Evolutionary conservation across 2,888 invertebrate species (phyloP), one percentile per base, ranked within the genome.

Genomic region (Trachelus troglodyta): DNA sequence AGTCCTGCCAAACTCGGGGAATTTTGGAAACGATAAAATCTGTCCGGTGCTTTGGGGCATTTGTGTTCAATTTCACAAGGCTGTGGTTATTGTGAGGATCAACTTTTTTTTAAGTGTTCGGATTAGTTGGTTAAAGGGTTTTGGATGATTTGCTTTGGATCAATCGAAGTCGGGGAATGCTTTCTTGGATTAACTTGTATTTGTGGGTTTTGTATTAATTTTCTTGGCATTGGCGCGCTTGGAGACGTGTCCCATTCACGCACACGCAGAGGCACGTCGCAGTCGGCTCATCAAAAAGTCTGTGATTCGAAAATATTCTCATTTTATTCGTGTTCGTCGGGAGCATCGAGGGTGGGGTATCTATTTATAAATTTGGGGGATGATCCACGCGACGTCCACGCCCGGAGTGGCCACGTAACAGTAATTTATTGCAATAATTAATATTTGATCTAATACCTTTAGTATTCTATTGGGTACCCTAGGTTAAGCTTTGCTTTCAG

Each of bases 311-410:
- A 89, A 90, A 88, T 87, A 89, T 91, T 90, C 88, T 86, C 86
- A 88, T 89, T 88, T 89, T 89, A 77, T 77, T 85, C 83, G 85
- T 84, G 83, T 85, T 85, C 83, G 82, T 82, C 76, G 79, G 77
- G 82, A 71, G 79, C 81, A 82, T 81, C 84, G 84, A 81, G 85
- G 88, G 89, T 88, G 88, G 89, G 90, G 89, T 86, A 85, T 84
- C 83, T 90, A 90, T 90, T 90, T 90, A 88, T 90, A 88, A 86
- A 84, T 85, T 83, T 56, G 84, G 89, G 89, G 89, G 90, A 90
- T 90, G 90, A 90, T 89, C 88, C 89, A 86, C 87, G 87, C 87
- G 87, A 89, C 90, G 89, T 89, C 90, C 88, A 90, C 90, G 88
- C 87, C 83, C 86, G 82, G 82, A 82, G 83, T 85, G 85, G 85